phyloP scores from a whole-genome alignment of 2,888 invertebrate genomes.

The Steinernema carpocapsae region DNA sequence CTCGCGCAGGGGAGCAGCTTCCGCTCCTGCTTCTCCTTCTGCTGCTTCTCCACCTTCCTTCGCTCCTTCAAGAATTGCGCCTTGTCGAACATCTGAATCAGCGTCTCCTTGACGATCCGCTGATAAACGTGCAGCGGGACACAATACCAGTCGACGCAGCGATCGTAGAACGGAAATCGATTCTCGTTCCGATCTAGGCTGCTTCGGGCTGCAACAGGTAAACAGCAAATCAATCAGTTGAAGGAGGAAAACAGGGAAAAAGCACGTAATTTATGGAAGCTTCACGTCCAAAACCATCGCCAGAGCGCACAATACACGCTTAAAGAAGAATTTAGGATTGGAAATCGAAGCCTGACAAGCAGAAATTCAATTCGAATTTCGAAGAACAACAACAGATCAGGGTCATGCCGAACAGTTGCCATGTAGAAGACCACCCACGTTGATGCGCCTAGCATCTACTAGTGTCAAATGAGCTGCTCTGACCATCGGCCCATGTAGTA shows the following conservation, averaged over 20 bases:
- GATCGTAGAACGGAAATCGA: slow-evolving; percentile 33
- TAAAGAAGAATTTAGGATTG: too few species aligned
- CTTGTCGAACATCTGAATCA: slow-evolving; percentile 24
- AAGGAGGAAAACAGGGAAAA: background rate
- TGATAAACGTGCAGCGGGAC: slow-evolving; percentile 29
- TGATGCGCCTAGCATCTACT: background rate
- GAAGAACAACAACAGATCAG: background rate
- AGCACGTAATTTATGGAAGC: background rate
- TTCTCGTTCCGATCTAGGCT: slow-evolving; percentile 27
- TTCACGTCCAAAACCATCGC: too few species aligned
- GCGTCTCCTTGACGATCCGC: slow-evolving; percentile 30
- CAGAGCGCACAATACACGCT: too few species aligned
- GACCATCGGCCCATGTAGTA: slow-evolving; percentile 60
- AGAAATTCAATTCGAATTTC: too few species aligned
- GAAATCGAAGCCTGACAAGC: too few species aligned
- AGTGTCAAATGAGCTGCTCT: background rate
- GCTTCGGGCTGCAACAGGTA: slow-evolving; percentile 12
- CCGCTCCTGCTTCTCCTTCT: background rate
- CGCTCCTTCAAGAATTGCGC: slow-evolving; percentile 19
- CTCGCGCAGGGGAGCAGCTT: background rate
- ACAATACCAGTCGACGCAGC: slow-evolving; percentile 32
- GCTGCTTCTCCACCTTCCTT: slow-evolving; percentile 9
- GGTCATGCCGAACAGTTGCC: too few species aligned
- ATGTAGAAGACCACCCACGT: background rate
- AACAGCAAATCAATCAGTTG: slow-evolving; percentile 11